phyloP scores from a whole-genome alignment of 2,113 vertebrate genomes.

The Callipepla squamata region DNA sequence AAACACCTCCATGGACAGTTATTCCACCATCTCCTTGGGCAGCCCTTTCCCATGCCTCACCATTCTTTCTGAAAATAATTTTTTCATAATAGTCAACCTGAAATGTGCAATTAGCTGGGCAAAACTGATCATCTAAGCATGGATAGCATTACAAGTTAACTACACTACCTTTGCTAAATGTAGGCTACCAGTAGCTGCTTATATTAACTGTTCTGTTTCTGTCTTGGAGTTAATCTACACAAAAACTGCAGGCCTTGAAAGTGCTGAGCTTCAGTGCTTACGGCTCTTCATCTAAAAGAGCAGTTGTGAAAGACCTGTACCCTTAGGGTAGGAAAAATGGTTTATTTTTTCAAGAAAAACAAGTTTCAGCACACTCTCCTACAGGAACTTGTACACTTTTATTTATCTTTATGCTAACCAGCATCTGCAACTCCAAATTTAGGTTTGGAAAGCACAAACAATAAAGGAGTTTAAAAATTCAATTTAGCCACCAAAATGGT shows the following conservation, averaged over 20 bases:
- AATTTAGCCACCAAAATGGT: not conserved
- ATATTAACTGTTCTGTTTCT: not conserved
- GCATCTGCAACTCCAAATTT: not conserved
- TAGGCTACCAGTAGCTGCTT: not conserved
- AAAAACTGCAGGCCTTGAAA: not conserved
- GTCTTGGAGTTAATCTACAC: not conserved
- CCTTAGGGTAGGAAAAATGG: not conserved
- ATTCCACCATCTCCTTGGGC: too few species aligned
- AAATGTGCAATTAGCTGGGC: not conserved
- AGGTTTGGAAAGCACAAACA: not conserved
- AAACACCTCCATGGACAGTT: too few species aligned
- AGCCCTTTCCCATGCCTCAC: too few species aligned
- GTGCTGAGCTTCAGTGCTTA: not conserved
- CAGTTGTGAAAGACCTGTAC: not conserved
- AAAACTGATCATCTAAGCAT: not conserved
- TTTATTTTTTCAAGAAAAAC: not conserved
- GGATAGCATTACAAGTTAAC: not conserved
- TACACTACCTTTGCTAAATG: not conserved
- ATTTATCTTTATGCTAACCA: not conserved
- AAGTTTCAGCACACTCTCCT: not conserved
- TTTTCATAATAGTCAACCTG: too few species aligned
- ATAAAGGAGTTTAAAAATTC: not conserved
- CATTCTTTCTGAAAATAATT: too few species aligned
- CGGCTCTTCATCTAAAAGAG: not conserved
- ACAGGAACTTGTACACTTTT: accelerated